These are phyloP conservation scores for Nerophis lumbriciformis DNA, from an alignment of 2,113 vertebrate genomes.

Conservation along the genomic window DNA sequence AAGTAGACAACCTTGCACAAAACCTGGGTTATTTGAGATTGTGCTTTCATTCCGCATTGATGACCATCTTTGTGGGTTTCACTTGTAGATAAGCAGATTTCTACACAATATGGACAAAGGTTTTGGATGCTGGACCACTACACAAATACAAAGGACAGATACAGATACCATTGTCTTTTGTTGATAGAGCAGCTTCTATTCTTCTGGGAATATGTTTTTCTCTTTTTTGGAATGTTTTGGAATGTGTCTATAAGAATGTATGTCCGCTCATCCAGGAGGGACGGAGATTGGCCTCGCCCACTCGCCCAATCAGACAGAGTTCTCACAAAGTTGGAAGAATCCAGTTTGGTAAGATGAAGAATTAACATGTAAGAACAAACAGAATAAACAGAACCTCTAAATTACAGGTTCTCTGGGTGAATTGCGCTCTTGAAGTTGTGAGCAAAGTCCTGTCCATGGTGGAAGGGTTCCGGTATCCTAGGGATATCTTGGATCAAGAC, in stretches of 20 bases:
- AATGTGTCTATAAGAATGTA: no score
- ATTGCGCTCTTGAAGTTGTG: background rate
- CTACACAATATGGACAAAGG: constrained; percentile 1
- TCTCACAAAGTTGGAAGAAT: no score
- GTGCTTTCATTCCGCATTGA: background rate
- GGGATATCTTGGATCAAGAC: background rate
- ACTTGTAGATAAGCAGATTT: background rate
- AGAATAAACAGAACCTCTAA: background rate
- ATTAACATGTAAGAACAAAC: background rate
- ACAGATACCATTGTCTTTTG: no score
- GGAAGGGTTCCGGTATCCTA: background rate
- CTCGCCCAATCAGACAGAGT: no score
- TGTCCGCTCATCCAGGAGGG: no score
- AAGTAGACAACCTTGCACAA: constrained; percentile 61
- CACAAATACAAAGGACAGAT: background rate
- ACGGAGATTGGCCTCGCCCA: no score
- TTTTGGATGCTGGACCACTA: background rate
- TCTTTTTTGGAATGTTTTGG: no score
- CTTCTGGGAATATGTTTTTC: no score
- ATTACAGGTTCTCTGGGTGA: background rate
- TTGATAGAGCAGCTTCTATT: no score
- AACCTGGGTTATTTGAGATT: background rate
- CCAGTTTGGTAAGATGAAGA: no score
- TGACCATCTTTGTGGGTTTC: background rate
- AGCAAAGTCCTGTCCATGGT: background rate